A percentile compares a stretch with the other conserved stretches of the same genome.
phyloP scores from a whole-genome alignment of 1,140 invertebrate species.

The Halesus radiatus region DNA sequence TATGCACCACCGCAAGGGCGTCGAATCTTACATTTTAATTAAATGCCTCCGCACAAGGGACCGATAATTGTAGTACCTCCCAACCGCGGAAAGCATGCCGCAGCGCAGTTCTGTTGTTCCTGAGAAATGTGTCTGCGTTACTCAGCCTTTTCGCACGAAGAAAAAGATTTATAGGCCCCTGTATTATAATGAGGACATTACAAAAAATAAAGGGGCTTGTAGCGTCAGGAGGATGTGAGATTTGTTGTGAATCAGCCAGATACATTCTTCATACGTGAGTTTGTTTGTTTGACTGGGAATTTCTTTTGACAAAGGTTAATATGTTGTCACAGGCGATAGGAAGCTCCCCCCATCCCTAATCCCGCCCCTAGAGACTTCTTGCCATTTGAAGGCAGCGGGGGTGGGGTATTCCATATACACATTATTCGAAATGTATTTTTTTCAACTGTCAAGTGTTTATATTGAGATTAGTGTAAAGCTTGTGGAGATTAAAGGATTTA shows the following conservation, averaged over 20 bases:
- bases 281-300: slow-evolving; percentile 20
- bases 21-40: too few species aligned
- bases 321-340: slow-evolving; percentile 28
- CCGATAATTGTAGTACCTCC: too few species aligned
- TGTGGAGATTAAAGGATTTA: not conserved
- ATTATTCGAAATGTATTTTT: slow-evolving; percentile 2
- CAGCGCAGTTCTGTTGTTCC: too few species aligned
- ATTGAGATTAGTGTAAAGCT: not conserved
- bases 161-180: not conserved
- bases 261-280: not conserved
- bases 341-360: slow-evolving; percentile 6
- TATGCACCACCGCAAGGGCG: too few species aligned
- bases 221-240: too few species aligned
- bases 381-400: slow-evolving; percentile 17
- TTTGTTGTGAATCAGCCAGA: not conserved
- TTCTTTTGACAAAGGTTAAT: slow-evolving; percentile 46
- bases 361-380: slow-evolving; percentile 18
- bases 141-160: too few species aligned
- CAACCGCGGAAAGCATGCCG: too few species aligned
- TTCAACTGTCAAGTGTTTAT: not conserved
- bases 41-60: too few species aligned
- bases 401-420: not conserved
- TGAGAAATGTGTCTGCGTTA: too few species aligned
- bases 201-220: too few species aligned
- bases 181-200: not conserved